Evolutionary conservation across 2,797 vertebrate genomes (phyloP).

Genomic region (Echeneis naucrates): DNA sequence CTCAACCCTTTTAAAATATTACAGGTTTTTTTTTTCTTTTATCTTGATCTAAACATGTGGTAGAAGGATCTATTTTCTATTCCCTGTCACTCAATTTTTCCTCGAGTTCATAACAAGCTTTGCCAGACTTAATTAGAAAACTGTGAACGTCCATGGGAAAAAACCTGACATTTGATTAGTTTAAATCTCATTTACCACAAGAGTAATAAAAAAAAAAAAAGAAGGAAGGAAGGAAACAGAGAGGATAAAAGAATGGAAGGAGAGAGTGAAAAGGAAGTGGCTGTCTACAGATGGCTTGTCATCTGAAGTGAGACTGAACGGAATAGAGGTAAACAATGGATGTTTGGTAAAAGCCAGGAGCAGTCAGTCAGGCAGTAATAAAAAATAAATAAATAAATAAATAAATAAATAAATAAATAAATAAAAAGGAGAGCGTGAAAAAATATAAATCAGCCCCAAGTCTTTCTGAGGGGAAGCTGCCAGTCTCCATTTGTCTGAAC

Average conservation of each 20-base stretch:
- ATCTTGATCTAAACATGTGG: slow-evolving; percentile 54
- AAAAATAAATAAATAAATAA: slow-evolving; percentile 35
- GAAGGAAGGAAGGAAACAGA: slow-evolving; percentile 44
- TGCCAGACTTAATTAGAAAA: slow-evolving; percentile 77
- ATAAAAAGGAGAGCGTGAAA: slow-evolving; percentile 27
- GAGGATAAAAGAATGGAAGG: slow-evolving; percentile 43
- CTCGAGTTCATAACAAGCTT: slow-evolving; percentile 46
- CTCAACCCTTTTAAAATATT: slow-evolving; percentile 22
- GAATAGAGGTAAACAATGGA: slow-evolving; percentile 81
- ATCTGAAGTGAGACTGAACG: slow-evolving; percentile 84
- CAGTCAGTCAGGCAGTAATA: slow-evolving; percentile 84
- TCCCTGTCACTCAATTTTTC: slow-evolving; percentile 55
- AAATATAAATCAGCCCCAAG: slow-evolving; percentile 70
- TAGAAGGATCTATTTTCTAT: slow-evolving; percentile 57
- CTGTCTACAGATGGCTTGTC: slow-evolving; percentile 83
- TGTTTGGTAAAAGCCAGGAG: slow-evolving; percentile 81
- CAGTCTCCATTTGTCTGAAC: slow-evolving; percentile 84
- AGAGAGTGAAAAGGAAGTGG: slow-evolving; percentile 71
- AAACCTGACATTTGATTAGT: slow-evolving; percentile 45
- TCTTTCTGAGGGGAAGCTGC: slow-evolving; percentile 80
- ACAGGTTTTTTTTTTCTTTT: background rate
- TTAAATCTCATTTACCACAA: slow-evolving; percentile 65
- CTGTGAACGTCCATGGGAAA: slow-evolving; percentile 60
- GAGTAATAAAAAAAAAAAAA: slow-evolving; percentile 52
- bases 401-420: slow-evolving; percentile 22